Conservation (phyloP, 2,113 vertebrate species). For the Lutjanus erythropterus region DNA sequence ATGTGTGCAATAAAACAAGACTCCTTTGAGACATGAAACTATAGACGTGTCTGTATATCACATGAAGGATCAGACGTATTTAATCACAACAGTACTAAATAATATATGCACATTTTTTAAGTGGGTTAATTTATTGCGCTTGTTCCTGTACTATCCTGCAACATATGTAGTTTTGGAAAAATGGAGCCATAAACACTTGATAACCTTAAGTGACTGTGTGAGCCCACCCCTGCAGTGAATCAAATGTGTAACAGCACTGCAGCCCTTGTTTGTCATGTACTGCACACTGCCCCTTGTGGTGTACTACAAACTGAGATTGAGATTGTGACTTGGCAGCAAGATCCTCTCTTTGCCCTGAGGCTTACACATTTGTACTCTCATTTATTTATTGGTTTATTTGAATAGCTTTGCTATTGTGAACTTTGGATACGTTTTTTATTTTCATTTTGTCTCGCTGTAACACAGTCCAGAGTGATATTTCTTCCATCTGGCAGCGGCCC, state of each 20-base stretch:
- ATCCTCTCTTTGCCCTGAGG: constrained; percentile 67
- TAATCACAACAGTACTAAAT: not conserved
- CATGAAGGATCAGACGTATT: not conserved
- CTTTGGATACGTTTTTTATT: constrained; percentile 70
- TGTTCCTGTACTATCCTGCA: not conserved
- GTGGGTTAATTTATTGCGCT: not conserved
- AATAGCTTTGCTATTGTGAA: constrained; percentile 73
- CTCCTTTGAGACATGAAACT: too few species aligned
- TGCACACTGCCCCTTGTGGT: constrained; percentile 74
- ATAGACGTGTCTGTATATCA: too few species aligned
- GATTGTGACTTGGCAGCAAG: constrained; percentile 70
- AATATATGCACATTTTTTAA: constrained; percentile 1
- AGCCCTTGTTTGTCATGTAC: constrained; percentile 30
- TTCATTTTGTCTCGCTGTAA: constrained; percentile 66
- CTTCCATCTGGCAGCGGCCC: constrained; percentile 58
- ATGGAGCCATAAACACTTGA: constrained; percentile 16
- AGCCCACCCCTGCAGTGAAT: constrained; percentile 46
- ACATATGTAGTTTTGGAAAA: not conserved
- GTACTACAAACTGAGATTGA: constrained; percentile 52
- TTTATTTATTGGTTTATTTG: constrained; percentile 81
- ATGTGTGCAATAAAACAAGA: not conserved
- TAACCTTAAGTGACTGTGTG: constrained; percentile 54
- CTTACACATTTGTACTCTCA: constrained; percentile 70
- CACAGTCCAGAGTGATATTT: constrained; percentile 59
- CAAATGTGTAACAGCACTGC: constrained; percentile 32